A percentile compares a stretch with the other conserved stretches of the same genome.
These are phyloP conservation scores for Thaumetopoea pityocampa DNA, from an alignment of 1,140 invertebrate species.

Conservation along the genomic window DNA sequence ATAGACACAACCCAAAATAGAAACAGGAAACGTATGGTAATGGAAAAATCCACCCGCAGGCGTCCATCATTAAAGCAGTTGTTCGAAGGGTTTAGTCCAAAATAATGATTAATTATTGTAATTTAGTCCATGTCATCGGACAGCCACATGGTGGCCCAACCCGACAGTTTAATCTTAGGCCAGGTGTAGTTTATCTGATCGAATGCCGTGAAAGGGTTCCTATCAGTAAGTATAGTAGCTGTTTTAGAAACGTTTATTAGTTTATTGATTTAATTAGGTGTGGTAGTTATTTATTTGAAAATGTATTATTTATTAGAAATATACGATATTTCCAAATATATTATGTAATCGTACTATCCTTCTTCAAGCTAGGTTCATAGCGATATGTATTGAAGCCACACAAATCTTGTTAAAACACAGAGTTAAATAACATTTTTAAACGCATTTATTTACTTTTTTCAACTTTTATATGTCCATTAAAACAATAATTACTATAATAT, in stretches of 20 bases:
- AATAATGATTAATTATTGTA: constrained; percentile 67
- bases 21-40: constrained; percentile 48
- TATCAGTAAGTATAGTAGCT: constrained; percentile 13
- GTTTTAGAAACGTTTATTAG: not conserved
- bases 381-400: too few relatives aligned
- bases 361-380: too few relatives aligned
- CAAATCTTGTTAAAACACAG: too few relatives aligned
- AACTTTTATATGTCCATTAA: too few relatives aligned
- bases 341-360: too few relatives aligned
- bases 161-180: constrained; percentile 51
- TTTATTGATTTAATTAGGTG: not conserved
- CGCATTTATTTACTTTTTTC: too few relatives aligned
- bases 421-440: too few relatives aligned
- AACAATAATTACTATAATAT: too few relatives aligned
- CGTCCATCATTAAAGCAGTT: constrained; percentile 45
- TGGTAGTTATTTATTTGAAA: too few relatives aligned
- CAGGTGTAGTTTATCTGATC: constrained; percentile 67
- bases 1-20: constrained; percentile 34
- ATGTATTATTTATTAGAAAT: too few relatives aligned
- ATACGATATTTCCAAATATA: too few relatives aligned
- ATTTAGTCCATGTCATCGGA: constrained; percentile 61
- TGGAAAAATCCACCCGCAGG: constrained; percentile 40
- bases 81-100: constrained; percentile 42
- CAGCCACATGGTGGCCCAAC: constrained; percentile 37
- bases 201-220: constrained; percentile 41